Evolutionary conservation across 2,888 invertebrate genomes (phyloP).

Genomic region (Agapostemon virescens): DNA sequence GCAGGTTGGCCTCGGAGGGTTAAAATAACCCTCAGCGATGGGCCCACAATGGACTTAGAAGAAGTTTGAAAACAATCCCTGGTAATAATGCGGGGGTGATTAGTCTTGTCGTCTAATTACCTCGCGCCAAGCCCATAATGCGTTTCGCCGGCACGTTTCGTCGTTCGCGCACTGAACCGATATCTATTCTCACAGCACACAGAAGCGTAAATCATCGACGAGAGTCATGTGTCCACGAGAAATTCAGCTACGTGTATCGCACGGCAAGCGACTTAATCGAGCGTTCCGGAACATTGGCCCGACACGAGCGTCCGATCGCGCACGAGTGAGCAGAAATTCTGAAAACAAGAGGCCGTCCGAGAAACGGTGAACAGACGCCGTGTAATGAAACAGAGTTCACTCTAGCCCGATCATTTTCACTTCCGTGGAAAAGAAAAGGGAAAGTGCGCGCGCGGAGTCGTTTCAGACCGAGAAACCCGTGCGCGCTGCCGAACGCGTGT

Average conservation of each 20-base stretch:
- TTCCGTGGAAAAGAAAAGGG: conserved; percentile 76
- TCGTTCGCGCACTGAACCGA: not conserved
- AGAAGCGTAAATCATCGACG: not conserved
- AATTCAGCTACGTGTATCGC: conserved; percentile 11
- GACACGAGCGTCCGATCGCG: conserved; percentile 53
- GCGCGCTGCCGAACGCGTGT: conserved; percentile 24
- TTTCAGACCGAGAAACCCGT: conserved; percentile 61
- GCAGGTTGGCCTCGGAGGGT: too few species aligned
- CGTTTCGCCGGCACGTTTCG: not conserved
- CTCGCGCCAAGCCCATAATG: not conserved
- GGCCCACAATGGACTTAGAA: not conserved
- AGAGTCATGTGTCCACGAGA: not conserved
- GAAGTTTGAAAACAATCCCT: not conserved
- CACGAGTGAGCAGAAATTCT: conserved; percentile 67
- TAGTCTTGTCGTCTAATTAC: not conserved
- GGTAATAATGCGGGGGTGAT: not conserved
- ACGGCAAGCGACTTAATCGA: conserved; percentile 9
- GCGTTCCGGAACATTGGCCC: conserved; percentile 54
- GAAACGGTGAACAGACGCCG: conserved; percentile 55
- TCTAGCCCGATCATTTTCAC: conserved; percentile 70
- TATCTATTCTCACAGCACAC: not conserved
- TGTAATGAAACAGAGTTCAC: conserved; percentile 63
- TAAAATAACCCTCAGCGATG: not conserved
- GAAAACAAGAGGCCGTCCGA: conserved; percentile 68
- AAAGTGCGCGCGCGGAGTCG: conserved; percentile 70